Base-by-base conservation (phyloP, 2,797 vertebrate species). In the Betta splendens region DNA sequence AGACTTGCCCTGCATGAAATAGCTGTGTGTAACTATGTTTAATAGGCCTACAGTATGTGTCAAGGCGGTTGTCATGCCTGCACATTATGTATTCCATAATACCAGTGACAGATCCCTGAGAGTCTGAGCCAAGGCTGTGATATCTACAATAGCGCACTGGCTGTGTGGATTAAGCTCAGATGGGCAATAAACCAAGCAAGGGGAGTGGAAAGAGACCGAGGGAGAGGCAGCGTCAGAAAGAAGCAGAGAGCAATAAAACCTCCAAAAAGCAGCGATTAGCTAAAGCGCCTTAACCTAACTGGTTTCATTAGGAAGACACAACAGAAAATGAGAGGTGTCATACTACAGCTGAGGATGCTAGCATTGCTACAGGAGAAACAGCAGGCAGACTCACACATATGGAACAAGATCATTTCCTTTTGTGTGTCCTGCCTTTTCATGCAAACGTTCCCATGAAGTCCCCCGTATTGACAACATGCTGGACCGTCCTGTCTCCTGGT, bases 201-300 rank as follows among this genome's bases (percentile, higher is more conserved):
- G 46, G 36, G 69, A 49, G 31, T 7, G 7, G 38, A 28, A 56
- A 3, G 33, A 39, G 57, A 46, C 32, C 0, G 31, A 36, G 47
- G 23, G 45, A 37, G 46, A 53, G 47, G 37, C 43, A 15, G 53
- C 49, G 28, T 37, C 28, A 17, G 64, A 28, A 26, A 61, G 37
- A 35, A 5, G 11, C 42, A 38, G 42, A 40, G 44, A 61, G 69
- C 21, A 51, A 63, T 38, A 48, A 71, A 67, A 44, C 26, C 38
- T 37, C 9, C 42, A 20, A 69, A 83, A 75, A 50, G 55, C 46
- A 49, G 64, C 33, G 71, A 80, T 85, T 79, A 77, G 69, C 44
- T 28, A 80, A 86, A 89, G 79, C 77, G 73, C 54, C 77, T 83
- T 77, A 87, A 64, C 43, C 64, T 61, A 76, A 73, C 64, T 46